Evolutionary conservation across 2,888 invertebrate genomes (phyloP), one percentile per base, ranked within the genome.

Genomic region (Pheosia tremula): DNA sequence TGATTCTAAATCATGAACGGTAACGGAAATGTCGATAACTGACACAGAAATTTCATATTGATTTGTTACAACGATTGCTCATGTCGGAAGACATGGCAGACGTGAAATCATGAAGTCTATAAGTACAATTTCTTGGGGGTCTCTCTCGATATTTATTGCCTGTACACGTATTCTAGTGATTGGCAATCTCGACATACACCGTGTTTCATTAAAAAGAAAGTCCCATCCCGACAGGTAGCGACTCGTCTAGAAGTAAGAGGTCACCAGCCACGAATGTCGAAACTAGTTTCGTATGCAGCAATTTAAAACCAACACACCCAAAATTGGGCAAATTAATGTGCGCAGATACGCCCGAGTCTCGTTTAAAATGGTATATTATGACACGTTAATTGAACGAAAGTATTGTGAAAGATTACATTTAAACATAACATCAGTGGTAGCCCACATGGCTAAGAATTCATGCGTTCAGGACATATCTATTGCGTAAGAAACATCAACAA

Each of bases 181-280:
- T 56, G 36, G n/a, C 5, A 56, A 56, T 36, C 56, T 36, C 13
- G 24, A 45, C 9, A 37, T 8, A 6, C n/a, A 49, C 37, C 36
- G 38, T 39, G 63, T 64, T 71, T 63, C 57, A 69, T 72, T 62
- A 75, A 84, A 82, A 83, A 82, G 83, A 85, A 86, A 85, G 84
- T 81, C 72, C 69, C 64, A 67, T 72, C 72, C 69, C 69, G 71
- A 78, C 84, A 67, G 75, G 83, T 81, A 72, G 75, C 77, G 79
- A 80, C 83, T 78, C 69, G 80, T 78, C 67, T 70, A 71, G 63
- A 71, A 77, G 70, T 79, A 81, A 83, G 80, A 82, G 86, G 85
- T 85, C 85, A 85, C 80, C 74, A 72, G 62, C 62, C 55, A 77
- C 77, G 68, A 69, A 66, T 67, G 68, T 71, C 70, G 61, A 79